Conservation (phyloP, 2,113 vertebrate species). For the Spilogale gracilis region DNA sequence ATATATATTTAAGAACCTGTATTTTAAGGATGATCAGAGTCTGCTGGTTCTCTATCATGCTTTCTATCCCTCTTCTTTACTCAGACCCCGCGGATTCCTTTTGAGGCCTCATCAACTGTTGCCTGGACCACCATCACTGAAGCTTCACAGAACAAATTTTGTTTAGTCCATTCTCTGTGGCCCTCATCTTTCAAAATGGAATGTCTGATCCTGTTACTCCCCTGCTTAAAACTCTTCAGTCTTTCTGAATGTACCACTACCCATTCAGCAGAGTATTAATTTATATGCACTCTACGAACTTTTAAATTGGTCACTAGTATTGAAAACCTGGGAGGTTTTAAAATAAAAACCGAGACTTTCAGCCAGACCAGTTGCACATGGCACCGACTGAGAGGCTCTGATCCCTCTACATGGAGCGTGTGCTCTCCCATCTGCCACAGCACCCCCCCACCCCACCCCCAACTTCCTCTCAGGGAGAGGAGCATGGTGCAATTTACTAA, state of each 20-base stretch:
- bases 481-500: neutral
- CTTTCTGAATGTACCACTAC: neutral
- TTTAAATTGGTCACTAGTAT: neutral
- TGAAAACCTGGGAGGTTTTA: neutral
- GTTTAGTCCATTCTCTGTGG: neutral
- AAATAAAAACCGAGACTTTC: neutral
- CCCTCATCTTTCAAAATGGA: neutral
- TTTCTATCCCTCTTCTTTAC: neutral
- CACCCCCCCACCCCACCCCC: neutral
- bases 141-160: neutral
- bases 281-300: neutral
- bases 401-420: accelerated
- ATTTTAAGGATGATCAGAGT: neutral
- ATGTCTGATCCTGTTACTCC: neutral
- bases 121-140: neutral
- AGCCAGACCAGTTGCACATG: neutral
- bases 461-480: neutral
- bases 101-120: neutral
- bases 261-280: neutral
- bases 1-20: neutral
- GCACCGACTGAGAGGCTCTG: no score
- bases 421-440: neutral
- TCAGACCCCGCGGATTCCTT: neutral
- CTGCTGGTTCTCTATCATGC: neutral
- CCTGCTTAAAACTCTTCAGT: neutral